Percentiles rank a stretch among this genome's conserved stretches.
Evolutionary conservation across 2,888 invertebrate species (phyloP).

Genomic region (Celastrina argiolus): DNA sequence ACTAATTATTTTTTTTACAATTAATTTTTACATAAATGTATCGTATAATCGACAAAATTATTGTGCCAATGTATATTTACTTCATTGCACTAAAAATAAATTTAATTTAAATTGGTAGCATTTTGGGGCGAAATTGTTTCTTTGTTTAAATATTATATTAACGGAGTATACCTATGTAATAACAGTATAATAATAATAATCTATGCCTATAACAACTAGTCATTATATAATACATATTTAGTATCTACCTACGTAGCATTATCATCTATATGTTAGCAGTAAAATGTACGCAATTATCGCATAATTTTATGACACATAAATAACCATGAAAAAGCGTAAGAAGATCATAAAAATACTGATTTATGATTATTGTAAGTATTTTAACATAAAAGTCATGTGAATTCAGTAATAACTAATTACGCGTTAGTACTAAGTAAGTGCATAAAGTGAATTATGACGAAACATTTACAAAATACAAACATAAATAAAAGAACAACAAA

Average conservation of each 20-base stretch:
- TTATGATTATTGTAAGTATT: slow-evolving; percentile 8
- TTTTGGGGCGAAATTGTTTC: too few relatives aligned
- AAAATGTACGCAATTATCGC: not conserved
- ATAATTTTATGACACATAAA: slow-evolving; percentile 6
- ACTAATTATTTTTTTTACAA: too few relatives aligned
- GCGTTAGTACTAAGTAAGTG: not conserved
- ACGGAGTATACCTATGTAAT: too few relatives aligned
- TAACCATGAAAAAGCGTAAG: not conserved
- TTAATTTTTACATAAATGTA: too few relatives aligned
- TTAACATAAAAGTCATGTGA: slow-evolving; percentile 8
- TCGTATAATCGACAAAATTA: too few relatives aligned
- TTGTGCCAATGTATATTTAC: too few relatives aligned
- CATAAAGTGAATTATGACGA: not conserved
- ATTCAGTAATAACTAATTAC: not conserved
- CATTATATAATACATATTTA: not conserved
- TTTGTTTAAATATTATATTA: too few relatives aligned
- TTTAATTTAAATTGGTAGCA: too few relatives aligned
- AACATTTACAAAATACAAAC: not conserved
- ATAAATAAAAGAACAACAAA: not conserved
- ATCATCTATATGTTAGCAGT: not conserved
- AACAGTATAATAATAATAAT: too few relatives aligned
- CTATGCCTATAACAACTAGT: not conserved
- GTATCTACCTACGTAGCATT: not conserved
- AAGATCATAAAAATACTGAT: slow-evolving; percentile 7
- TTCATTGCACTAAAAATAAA: too few relatives aligned